Base-by-base conservation (phyloP, 2,113 vertebrate genomes). In the Morone saxatilis region DNA sequence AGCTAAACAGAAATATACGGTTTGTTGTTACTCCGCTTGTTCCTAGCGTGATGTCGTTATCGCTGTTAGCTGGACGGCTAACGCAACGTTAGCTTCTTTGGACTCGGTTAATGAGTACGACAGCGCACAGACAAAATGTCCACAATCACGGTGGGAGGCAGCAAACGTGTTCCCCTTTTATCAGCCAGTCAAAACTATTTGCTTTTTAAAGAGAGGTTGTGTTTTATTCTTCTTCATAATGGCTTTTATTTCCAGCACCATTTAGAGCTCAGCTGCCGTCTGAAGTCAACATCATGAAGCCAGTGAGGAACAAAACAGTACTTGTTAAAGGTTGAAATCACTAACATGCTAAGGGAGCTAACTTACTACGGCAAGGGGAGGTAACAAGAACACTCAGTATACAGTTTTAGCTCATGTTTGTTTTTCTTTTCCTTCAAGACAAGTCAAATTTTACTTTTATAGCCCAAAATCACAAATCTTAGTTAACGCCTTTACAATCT, bases 1-100 rank as follows among this genome's bases (percentile, higher is more conserved):
- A 67, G 36, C 25, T 10, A 4, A 59, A 6, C 5, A 3, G 2
- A 71, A 17, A 36, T 19, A 14, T 6, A 6, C 38, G 71, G 25
- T 10, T 61, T 75, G 83, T 78, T 85, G 71, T 70, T 10, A 53
- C 54, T 68, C 22, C 12, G 1, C 67, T 71, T 19, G 8, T 45
- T 57, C 17, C 12, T 25, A 59, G 78, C 73, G 73, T 60, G 72
- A 69, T 78, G 7, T 74, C 71, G 25, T 62, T 54, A 11, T 78
- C 40, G 50, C 69, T 48, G 70, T 87, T 93, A 93, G 91, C 91
- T 25, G 6, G 17, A 19, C 41, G 19, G 92, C 78, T 91, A 92
- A 84, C 41, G 13, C 20, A 1, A 5, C 60, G 74, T 70, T 86
- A 81, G 90, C 81, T 40, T 60, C 10, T 14, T 50, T 68, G 62